phyloP scores from a whole-genome alignment of 2,888 invertebrate species.

The Drosophila melanosoma region DNA sequence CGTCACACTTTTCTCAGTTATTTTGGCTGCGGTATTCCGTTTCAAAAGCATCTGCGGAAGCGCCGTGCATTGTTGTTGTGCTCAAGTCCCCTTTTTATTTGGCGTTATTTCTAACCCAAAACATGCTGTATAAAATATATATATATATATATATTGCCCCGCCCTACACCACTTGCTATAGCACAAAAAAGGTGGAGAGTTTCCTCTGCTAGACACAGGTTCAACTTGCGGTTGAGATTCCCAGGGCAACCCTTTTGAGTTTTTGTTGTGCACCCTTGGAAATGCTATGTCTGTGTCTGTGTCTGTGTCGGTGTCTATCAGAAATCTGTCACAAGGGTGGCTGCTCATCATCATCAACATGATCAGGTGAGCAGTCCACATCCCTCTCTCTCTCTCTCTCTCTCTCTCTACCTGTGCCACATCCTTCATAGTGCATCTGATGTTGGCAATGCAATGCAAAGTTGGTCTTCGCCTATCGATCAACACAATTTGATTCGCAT shows the following conservation, averaged over 20 bases:
- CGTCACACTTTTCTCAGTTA: constrained; percentile 18
- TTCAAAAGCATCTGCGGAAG: constrained; percentile 55
- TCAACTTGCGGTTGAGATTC: constrained; percentile 21
- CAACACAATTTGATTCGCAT: constrained; percentile 77
- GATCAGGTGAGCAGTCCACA: not conserved
- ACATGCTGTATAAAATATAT: constrained; percentile 34
- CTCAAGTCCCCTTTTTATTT: constrained; percentile 18
- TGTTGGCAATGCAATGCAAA: constrained; percentile 40
- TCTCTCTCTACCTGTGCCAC: constrained; percentile 22
- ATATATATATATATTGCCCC: constrained; percentile 6
- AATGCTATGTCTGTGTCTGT: constrained; percentile 16
- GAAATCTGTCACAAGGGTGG: constrained; percentile 58
- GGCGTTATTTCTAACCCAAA: constrained; percentile 64
- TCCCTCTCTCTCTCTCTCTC: not conserved
- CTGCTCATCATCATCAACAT: constrained; percentile 13
- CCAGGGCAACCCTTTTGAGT: constrained; percentile 51
- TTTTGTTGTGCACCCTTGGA: constrained; percentile 41
- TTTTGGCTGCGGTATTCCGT: constrained; percentile 47
- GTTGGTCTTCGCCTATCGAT: constrained; percentile 59
- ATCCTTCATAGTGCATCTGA: constrained; percentile 15
- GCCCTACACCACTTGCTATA: constrained; percentile 22
- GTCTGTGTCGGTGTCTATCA: constrained; percentile 41
- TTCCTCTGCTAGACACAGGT: constrained; percentile 17
- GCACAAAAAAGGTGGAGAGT: constrained; percentile 20
- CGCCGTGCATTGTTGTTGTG: constrained; percentile 18